These are phyloP conservation scores for Tenrec ecaudatus DNA, from an alignment of 2,113 vertebrate genomes.

Conservation along the genomic window DNA sequence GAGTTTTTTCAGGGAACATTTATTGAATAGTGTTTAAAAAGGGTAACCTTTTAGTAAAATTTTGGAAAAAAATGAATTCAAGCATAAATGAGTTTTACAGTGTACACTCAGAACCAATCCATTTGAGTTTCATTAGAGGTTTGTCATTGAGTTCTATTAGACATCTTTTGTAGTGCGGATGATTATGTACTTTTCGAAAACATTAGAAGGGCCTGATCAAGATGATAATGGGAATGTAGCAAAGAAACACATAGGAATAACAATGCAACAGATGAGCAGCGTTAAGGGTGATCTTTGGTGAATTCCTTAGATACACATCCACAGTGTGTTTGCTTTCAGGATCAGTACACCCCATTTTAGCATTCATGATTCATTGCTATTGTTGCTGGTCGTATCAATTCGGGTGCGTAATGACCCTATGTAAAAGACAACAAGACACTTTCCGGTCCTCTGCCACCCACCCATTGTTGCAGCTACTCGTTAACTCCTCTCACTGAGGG, in stretches of 20 bases:
- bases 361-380: background rate
- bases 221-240: background rate
- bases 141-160: background rate
- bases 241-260: background rate
- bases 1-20: background rate
- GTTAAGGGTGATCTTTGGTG: background rate
- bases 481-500: too few species aligned
- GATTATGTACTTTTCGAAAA: background rate
- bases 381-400: too few species aligned
- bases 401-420: too few species aligned
- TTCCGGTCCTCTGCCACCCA: too few species aligned
- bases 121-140: background rate
- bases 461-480: too few species aligned
- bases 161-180: background rate
- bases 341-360: background rate
- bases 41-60: slow-evolving; percentile 11
- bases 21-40: background rate
- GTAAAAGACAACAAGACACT: too few species aligned
- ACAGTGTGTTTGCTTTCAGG: background rate
- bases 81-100: background rate
- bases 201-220: background rate
- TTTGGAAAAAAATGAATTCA: background rate
- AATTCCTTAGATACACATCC: background rate
- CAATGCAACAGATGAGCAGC: background rate
- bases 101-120: background rate